Base-by-base conservation (phyloP, 2,113 vertebrate genomes). In the Chauna torquata region DNA sequence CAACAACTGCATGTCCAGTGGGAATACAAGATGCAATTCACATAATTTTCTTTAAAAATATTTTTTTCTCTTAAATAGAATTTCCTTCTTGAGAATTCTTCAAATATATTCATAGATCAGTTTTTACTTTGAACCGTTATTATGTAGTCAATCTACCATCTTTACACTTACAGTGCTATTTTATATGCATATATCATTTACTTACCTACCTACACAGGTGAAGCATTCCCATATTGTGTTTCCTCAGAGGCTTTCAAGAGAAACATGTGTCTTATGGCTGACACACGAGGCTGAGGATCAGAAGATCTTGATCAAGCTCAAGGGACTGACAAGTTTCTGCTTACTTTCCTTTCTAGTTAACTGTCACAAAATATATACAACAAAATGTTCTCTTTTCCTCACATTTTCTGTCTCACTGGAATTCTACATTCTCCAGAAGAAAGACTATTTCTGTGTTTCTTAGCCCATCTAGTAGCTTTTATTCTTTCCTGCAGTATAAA, bases 241-340 rank as follows among this genome's bases (percentile, higher is more conserved):
- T 88, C 62, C 36, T 90, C 24, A 78, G 57, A 82, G 36, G 25
- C 38, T n/a, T 72, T 34, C 65, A 76, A 2, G 0, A 36, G 8
- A 36, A 65, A 30, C 1, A 0, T 8, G 9, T 0, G 0, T 40
- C 23, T 5, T 20, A 5, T 2, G 40, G 66, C 15, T 11, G 58
- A 34, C 0, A 0, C 30, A 11, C 15, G 2, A 12, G 5, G 27
- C 17, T 45, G 32, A 80, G 45, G 42, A 42, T 40, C 16, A 36
- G 8, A 5, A 50, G n/a, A 27, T 5, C n/a, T 54, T 25, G 15
- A 27, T 66, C 24, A 25, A 44, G 23, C 66, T 69, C 27, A 36
- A 0, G 4, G 38, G 11, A 25, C 38, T 19, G 28, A 69, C 16
- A 42, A 57, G 8, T 18, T 71, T 30, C 74, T 72, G 17, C 49